phyloP scores from a whole-genome alignment of 2,797 vertebrate genomes.

The Ptychadena robeensis region DNA sequence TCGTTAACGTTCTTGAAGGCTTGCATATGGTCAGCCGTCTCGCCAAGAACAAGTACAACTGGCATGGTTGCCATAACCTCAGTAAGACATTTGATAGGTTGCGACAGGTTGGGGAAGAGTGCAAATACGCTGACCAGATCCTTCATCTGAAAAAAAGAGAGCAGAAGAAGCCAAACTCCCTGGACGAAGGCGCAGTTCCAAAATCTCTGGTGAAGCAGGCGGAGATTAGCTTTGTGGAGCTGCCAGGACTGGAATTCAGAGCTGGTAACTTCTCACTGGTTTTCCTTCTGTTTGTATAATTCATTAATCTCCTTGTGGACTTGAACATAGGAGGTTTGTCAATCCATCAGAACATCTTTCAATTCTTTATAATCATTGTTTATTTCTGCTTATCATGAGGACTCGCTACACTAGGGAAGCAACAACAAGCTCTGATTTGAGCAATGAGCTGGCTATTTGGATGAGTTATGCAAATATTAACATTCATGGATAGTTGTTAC shows the following conservation, averaged over 20 bases:
- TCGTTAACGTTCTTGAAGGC: slow-evolving; percentile 96
- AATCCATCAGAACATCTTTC: too few species aligned
- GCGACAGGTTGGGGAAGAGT: slow-evolving; percentile 83
- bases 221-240: slow-evolving; percentile 87
- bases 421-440: too few species aligned
- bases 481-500: too few species aligned
- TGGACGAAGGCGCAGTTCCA: slow-evolving; percentile 74
- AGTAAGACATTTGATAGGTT: slow-evolving; percentile 84
- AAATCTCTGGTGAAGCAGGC: slow-evolving; percentile 70
- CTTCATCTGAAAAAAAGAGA: slow-evolving; percentile 85
- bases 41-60: slow-evolving; percentile 92
- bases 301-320: too few species aligned
- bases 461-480: too few species aligned
- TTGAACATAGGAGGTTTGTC: too few species aligned
- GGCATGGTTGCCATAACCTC: slow-evolving; percentile 90
- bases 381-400: too few species aligned
- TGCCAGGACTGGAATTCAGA: slow-evolving; percentile 89
- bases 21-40: slow-evolving; percentile 96
- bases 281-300: neutral
- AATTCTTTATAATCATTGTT: too few species aligned
- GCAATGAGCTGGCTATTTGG: too few species aligned
- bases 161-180: slow-evolving; percentile 75
- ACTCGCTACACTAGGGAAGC: too few species aligned
- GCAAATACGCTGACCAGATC: slow-evolving; percentile 87
- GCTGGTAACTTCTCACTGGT: slow-evolving; percentile 77